phyloP scores from a whole-genome alignment of 2,113 vertebrate species.

The Colinus virginianus region DNA sequence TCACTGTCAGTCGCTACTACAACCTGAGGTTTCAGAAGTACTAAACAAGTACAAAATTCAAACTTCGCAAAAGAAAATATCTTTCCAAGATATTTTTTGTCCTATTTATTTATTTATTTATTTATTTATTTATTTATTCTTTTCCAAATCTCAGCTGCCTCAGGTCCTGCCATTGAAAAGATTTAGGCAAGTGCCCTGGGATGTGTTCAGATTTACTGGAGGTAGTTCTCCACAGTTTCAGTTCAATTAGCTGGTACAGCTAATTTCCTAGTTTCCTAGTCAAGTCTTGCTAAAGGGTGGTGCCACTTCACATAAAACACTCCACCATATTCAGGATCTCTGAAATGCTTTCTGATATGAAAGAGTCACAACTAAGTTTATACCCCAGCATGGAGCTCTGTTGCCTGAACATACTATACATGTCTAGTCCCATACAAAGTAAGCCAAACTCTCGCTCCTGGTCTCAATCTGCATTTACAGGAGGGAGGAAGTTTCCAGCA shows the following conservation, averaged over 20 bases:
- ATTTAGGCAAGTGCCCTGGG: rapidly evolving
- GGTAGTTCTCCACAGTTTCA: not conserved
- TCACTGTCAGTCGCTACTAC: not conserved
- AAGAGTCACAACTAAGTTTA: not conserved
- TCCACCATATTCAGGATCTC: not conserved
- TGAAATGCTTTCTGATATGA: not conserved
- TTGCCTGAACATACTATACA: not conserved
- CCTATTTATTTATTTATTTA: not conserved
- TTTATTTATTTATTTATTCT: not conserved
- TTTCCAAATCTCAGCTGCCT: not conserved
- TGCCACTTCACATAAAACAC: not conserved
- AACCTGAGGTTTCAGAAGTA: not conserved
- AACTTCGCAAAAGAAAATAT: not conserved
- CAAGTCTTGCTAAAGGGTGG: not conserved
- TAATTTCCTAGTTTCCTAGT: not conserved
- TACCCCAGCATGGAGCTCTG: not conserved
- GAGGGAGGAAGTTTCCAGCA: not conserved
- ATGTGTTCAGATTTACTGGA: not conserved
- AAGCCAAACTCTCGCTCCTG: not conserved
- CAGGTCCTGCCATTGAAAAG: not conserved
- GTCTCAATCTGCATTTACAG: not conserved
- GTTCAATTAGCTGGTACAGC: not conserved
- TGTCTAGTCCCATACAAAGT: not conserved
- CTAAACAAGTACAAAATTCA: not conserved
- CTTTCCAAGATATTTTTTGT: not conserved